Evolutionary conservation across 2,797 vertebrate genomes (phyloP).

Genomic region (Spizella passerina): DNA sequence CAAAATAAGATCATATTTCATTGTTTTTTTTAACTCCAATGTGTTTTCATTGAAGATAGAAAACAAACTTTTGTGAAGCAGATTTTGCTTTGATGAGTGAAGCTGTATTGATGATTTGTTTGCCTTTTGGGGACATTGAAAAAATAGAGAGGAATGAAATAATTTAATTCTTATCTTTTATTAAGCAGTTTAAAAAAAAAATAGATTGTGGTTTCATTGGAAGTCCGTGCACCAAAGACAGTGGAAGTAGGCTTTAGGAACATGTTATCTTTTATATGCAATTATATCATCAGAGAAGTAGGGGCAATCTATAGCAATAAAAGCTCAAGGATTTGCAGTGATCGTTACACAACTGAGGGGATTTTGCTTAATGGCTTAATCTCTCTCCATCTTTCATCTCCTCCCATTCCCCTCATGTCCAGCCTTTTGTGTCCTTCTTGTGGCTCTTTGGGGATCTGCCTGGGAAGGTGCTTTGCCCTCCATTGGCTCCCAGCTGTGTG

Average conservation of each 20-base stretch:
- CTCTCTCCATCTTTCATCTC: neutral
- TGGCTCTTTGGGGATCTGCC: neutral
- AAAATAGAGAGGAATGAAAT: neutral
- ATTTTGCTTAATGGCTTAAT: neutral
- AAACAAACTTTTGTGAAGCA: neutral
- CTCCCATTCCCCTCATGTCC: neutral
- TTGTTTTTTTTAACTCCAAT: neutral
- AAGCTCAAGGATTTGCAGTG: neutral
- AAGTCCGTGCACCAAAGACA: neutral
- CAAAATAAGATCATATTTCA: neutral
- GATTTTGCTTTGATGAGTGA: neutral
- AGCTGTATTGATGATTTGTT: neutral
- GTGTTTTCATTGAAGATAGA: neutral
- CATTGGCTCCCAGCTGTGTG: fast-evolving
- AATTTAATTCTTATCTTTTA: neutral
- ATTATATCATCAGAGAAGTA: neutral
- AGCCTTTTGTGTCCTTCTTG: neutral
- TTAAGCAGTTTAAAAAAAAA: neutral
- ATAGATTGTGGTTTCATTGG: neutral
- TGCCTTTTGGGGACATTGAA: neutral
- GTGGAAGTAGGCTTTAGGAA: neutral
- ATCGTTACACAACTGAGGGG: neutral
- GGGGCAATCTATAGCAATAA: neutral
- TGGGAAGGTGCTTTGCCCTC: neutral
- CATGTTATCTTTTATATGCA: neutral